Conservation (phyloP, 2,113 vertebrate genomes). For the Gorilla gorilla region DNA sequence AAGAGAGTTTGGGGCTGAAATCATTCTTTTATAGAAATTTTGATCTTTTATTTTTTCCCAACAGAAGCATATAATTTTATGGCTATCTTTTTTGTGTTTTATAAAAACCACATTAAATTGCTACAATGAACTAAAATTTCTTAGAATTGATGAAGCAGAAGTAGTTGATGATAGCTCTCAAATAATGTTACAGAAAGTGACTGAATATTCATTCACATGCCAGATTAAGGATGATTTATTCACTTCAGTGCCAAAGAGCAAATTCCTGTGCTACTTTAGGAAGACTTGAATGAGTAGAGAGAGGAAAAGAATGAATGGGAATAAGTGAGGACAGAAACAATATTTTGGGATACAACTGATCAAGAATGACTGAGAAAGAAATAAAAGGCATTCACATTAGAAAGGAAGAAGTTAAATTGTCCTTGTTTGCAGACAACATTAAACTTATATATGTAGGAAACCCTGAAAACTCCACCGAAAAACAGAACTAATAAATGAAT, state of each 20-base stretch:
- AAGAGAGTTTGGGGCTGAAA: neutral
- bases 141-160: slow-evolving; percentile 25
- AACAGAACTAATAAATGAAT: neutral
- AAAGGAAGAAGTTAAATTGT: neutral
- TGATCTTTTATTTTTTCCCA: slow-evolving; percentile 2
- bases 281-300: neutral
- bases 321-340: neutral
- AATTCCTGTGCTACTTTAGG: neutral
- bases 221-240: neutral
- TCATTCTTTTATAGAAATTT: slow-evolving; percentile 39
- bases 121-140: neutral
- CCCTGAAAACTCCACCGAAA: neutral
- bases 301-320: neutral
- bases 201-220: neutral
- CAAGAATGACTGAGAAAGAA: neutral
- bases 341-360: neutral
- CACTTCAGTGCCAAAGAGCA: neutral
- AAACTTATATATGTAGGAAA: neutral
- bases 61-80: slow-evolving; percentile 5
- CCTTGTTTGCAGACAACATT: neutral
- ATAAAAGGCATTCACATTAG: neutral
- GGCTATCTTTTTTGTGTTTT: slow-evolving; percentile 15
- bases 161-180: neutral
- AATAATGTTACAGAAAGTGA: neutral
- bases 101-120: slow-evolving; percentile 44